Percentiles rank a stretch among this genome's conserved stretches.
phyloP scores from a whole-genome alignment of 92 coral and sea anemone genomes.

The Parazoanthus swiftii region DNA sequence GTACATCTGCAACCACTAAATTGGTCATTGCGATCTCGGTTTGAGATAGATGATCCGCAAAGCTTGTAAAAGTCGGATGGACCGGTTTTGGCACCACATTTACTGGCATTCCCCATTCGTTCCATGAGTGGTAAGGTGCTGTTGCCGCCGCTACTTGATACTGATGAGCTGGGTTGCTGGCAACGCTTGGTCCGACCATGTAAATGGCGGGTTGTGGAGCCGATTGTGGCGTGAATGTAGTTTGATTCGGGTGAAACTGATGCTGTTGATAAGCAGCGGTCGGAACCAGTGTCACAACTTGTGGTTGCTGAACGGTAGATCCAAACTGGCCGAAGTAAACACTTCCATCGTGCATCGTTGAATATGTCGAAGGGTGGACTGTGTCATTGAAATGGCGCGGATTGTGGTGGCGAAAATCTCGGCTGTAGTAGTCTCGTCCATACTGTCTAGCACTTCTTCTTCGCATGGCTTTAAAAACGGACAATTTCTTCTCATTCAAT shows the following conservation, averaged over 20 bases:
- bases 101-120: slow-evolving; percentile 45
- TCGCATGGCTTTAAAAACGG: slow-evolving; percentile 84
- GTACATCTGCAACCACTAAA: slow-evolving; percentile 36
- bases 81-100: slow-evolving; percentile 37
- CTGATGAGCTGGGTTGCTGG: slow-evolving; percentile 32
- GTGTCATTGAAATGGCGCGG: slow-evolving; percentile 55
- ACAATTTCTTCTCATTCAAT: slow-evolving; percentile 87
- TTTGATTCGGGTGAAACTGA: slow-evolving; percentile 46
- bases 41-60: slow-evolving; percentile 33
- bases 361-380: slow-evolving; percentile 56
- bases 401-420: slow-evolving; percentile 73
- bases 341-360: slow-evolving; percentile 48
- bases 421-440: slow-evolving; percentile 61
- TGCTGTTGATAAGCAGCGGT: slow-evolving; percentile 35
- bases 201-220: slow-evolving; percentile 43
- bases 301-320: slow-evolving; percentile 44
- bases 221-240: slow-evolving; percentile 36
- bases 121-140: slow-evolving; percentile 39
- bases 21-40: slow-evolving; percentile 39
- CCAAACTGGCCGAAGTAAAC: slow-evolving; percentile 43
- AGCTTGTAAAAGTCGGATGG: slow-evolving; percentile 36
- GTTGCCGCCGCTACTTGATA: slow-evolving; percentile 29
- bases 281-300: slow-evolving; percentile 38
- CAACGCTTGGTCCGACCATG: slow-evolving; percentile 25
- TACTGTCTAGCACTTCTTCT: slow-evolving; percentile 79